Conservation (phyloP, 2,888 invertebrate genomes). For the Leptura quadrifasciata region DNA sequence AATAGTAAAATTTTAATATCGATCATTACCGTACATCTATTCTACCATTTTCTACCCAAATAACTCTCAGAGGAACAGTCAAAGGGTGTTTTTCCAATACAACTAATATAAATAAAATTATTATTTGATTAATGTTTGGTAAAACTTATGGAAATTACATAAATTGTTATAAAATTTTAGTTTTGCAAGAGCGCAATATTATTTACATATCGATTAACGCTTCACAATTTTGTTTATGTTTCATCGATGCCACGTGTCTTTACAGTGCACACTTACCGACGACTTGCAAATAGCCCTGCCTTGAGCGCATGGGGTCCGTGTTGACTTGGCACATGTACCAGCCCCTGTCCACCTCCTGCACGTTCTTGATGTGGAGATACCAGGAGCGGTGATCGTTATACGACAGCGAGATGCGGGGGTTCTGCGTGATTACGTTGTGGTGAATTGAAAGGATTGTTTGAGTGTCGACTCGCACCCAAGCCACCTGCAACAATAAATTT, state of each 20-base stretch:
- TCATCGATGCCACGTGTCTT: background rate
- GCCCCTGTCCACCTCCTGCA: conserved; percentile 90
- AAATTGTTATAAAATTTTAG: too few relatives aligned
- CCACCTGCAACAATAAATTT: conserved; percentile 80
- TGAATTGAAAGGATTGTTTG: conserved; percentile 95
- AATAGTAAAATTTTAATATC: too few relatives aligned
- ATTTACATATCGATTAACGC: background rate
- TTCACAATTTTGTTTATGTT: background rate
- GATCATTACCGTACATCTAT: too few relatives aligned
- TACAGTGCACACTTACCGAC: conserved; percentile 81
- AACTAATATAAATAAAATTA: too few relatives aligned
- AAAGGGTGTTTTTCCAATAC: too few relatives aligned
- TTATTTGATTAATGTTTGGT: too few relatives aligned
- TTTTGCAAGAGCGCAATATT: too few relatives aligned
- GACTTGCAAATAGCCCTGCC: conserved; percentile 92
- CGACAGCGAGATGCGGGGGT: conserved; percentile 89
- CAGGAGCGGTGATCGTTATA: conserved; percentile 94
- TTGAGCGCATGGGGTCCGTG: conserved; percentile 94
- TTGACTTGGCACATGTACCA: conserved; percentile 97
- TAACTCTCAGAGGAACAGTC: too few relatives aligned
- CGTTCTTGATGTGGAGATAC: conserved; percentile 92
- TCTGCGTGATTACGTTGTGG: conserved; percentile 93
- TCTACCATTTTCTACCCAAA: too few relatives aligned
- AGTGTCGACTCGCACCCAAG: conserved; percentile 94
- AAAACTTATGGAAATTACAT: too few relatives aligned